phyloP scores from a whole-genome alignment of 2,888 invertebrate species.

The Trissoscelio sp. region DNA sequence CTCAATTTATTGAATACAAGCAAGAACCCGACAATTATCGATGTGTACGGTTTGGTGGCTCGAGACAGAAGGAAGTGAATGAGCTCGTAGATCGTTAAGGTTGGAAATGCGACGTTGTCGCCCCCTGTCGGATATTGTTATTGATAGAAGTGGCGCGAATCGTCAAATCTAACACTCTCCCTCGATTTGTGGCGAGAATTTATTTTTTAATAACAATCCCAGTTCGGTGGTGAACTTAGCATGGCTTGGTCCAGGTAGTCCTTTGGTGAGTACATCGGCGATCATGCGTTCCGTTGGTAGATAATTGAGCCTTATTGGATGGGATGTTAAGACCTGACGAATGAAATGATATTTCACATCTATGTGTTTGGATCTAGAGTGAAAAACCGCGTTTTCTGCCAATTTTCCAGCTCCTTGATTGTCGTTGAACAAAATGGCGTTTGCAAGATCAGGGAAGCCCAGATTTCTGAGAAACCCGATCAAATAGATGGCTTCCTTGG shows the following conservation, averaged over 20 bases:
- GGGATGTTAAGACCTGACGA: constrained; percentile 28
- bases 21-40: not conserved
- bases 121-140: not conserved
- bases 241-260: too few relatives aligned
- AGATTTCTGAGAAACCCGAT: not conserved
- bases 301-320: too few relatives aligned
- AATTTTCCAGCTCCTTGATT: not conserved
- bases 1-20: not conserved
- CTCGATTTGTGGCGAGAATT: too few relatives aligned
- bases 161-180: not conserved
- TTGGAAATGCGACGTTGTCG: not conserved
- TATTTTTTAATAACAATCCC: too few relatives aligned
- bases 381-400: not conserved
- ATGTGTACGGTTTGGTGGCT: not conserved
- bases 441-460: not conserved
- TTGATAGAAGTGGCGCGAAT: not conserved
- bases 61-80: not conserved
- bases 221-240: too few relatives aligned
- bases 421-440: not conserved
- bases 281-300: too few relatives aligned
- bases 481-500: constrained; percentile 2
- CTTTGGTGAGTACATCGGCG: too few relatives aligned
- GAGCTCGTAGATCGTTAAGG: too few relatives aligned
- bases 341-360: constrained; percentile 59
- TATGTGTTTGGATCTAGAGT: constrained; percentile 50